These are phyloP conservation scores for Cricetomys ansorgei DNA, from an alignment of 2,113 vertebrate genomes.

Conservation along the genomic window DNA sequence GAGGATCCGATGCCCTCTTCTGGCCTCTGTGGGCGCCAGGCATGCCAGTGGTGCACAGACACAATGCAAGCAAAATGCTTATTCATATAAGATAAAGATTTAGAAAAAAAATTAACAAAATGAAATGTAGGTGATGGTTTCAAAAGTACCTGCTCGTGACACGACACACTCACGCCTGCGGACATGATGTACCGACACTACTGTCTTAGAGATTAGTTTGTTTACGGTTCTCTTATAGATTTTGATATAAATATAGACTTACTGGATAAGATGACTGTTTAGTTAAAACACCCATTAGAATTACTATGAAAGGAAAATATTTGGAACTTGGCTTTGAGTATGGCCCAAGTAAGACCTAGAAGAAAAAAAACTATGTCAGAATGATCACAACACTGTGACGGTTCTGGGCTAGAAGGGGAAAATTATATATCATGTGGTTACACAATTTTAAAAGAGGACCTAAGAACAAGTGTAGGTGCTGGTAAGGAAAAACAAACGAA, in stretches of 20 bases:
- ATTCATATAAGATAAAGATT: not conserved
- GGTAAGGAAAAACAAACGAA: conserved; percentile 81
- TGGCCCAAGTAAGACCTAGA: conserved; percentile 8
- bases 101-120: not conserved
- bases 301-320: conserved; percentile 62
- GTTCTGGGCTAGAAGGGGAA: conserved; percentile 62
- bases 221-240: conserved; percentile 16
- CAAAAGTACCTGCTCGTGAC: not conserved
- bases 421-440: conserved; percentile 75
- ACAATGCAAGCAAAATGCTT: not conserved
- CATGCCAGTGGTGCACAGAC: not conserved
- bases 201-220: conserved; percentile 33
- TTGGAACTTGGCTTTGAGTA: conserved; percentile 44
- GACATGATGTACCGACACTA: not conserved
- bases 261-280: conserved; percentile 33
- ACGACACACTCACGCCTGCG: not conserved
- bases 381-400: conserved; percentile 57
- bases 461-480: conserved; percentile 76
- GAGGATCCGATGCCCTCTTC: too few relatives aligned
- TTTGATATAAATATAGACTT: not conserved
- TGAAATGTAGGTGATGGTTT: not conserved
- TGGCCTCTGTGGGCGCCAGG: not conserved
- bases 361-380: conserved; percentile 56
- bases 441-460: conserved; percentile 73
- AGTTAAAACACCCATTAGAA: conserved; percentile 61